Evolutionary conservation across 2,797 vertebrate genomes (phyloP), one percentile per base, ranked within the genome.

Genomic region (Podarcis siculus): DNA sequence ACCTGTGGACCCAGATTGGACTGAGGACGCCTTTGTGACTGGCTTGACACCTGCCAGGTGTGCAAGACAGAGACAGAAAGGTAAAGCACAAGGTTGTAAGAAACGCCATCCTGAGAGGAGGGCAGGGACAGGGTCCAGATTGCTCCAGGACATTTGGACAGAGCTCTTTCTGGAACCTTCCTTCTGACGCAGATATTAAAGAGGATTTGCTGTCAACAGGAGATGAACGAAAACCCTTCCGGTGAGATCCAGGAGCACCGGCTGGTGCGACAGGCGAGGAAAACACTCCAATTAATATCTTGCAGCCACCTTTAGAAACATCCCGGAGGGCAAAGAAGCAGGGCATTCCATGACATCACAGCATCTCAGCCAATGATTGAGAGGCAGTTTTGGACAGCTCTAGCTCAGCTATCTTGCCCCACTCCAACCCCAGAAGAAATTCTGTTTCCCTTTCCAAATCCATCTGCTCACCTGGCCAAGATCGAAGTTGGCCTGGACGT

Each of bases 381-480:
- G 39, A 42, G 5, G 4, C 32, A 7, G 21, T 61, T 64, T 64
- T 23, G 5, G 61, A 64, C 61, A 64, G 61, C 61, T 23, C 61
- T 64, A 64, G 21, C 13, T 61, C 17, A 1, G 58, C 61, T 64
- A 64, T 64, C 19, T 64, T 23, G 61, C 61, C 61, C 21, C 61
- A 23, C 61, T 55, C 49, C 49, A 55, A 55, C 49, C 49, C 49
- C 49, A 55, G 13, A 55, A 55, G 13, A 55, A 55, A 55, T 55
- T 55, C 0, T 55, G 49, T 55, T 55, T 55, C 49, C 49, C 49
- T 55, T 55, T 55, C 17, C 19, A 5, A 21, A 45, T 8, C 15
- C 2, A 19, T 23, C 13, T 2, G 30, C 82, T 94, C 92, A 97
- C 97, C 97, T 94, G 89, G 1, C 78, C 35, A 1, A 92, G 39